Percentiles rank a stretch among this genome's conserved stretches.
These are phyloP conservation scores for Petromus typicus DNA, from an alignment of 2,113 vertebrate genomes.

Conservation along the genomic window DNA sequence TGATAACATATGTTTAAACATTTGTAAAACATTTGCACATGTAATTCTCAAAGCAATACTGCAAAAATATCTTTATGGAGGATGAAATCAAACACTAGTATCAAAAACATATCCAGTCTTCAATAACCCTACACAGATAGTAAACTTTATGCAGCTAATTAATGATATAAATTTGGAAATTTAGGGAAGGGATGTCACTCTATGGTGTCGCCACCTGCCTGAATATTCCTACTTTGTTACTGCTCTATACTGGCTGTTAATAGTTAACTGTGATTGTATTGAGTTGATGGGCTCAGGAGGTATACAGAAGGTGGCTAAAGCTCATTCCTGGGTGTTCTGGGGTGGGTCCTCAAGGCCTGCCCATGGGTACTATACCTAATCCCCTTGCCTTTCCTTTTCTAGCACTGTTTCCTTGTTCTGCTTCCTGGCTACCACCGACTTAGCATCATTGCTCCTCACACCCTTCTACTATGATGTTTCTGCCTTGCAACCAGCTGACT, in stretches of 20 bases:
- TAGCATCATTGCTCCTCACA: background rate
- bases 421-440: background rate
- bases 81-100: background rate
- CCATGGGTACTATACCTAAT: background rate
- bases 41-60: background rate
- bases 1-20: background rate
- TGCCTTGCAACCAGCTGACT: background rate
- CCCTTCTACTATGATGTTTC: background rate
- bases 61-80: background rate
- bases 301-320: background rate
- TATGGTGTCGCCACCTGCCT: too few relatives aligned
- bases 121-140: background rate
- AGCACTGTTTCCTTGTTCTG: background rate
- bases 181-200: too few relatives aligned
- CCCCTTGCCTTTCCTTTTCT: background rate
- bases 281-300: background rate
- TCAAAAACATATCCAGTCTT: too few relatives aligned
- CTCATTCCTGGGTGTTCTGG: background rate
- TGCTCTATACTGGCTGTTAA: background rate
- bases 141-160: background rate
- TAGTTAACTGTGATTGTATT: background rate
- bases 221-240: background rate
- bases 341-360: background rate
- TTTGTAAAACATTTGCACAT: slow-evolving; percentile 17
- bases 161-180: background rate